A percentile compares a stretch with the other conserved stretches of the same genome.
phyloP scores from a whole-genome alignment of 2,888 invertebrate genomes.

The Drosophila pseudotakahashii region DNA sequence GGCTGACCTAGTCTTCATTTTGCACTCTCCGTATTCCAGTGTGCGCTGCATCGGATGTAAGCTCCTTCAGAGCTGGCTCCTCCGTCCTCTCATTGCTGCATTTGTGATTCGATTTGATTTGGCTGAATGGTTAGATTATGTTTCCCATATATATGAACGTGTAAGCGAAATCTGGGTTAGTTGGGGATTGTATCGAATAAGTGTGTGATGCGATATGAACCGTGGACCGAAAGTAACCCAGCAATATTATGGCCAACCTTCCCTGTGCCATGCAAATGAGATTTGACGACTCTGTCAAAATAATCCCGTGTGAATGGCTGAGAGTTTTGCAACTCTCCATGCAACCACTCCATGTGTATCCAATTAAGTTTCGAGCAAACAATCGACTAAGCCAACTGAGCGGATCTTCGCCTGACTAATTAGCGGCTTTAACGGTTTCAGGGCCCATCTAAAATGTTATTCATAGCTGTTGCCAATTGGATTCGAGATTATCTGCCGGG shows the following conservation, averaged over 20 bases:
- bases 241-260: not conserved
- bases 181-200: constrained; percentile 32
- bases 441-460: constrained; percentile 4
- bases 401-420: constrained; percentile 21
- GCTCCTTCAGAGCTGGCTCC: constrained; percentile 29
- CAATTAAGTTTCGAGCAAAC: constrained; percentile 12
- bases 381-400: constrained; percentile 19
- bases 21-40: constrained; percentile 15
- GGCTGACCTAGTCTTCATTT: constrained; percentile 39
- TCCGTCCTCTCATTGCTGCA: constrained; percentile 32
- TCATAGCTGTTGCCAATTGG: constrained; percentile 22
- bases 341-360: constrained; percentile 1
- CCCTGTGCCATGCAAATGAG: not conserved
- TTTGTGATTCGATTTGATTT: constrained; percentile 53
- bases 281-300: not conserved
- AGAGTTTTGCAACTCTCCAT: not conserved
- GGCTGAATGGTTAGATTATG: constrained; percentile 48
- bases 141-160: constrained; percentile 5
- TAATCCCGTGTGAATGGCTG: not conserved
- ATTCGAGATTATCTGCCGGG: constrained; percentile 2
- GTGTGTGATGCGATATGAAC: constrained; percentile 4
- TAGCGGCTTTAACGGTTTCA: constrained; percentile 23
- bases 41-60: constrained; percentile 20
- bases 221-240: not conserved
- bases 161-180: constrained; percentile 28